Base-by-base conservation (phyloP, 2,797 vertebrate genomes). In the Aselliscus stoliczkanus region DNA sequence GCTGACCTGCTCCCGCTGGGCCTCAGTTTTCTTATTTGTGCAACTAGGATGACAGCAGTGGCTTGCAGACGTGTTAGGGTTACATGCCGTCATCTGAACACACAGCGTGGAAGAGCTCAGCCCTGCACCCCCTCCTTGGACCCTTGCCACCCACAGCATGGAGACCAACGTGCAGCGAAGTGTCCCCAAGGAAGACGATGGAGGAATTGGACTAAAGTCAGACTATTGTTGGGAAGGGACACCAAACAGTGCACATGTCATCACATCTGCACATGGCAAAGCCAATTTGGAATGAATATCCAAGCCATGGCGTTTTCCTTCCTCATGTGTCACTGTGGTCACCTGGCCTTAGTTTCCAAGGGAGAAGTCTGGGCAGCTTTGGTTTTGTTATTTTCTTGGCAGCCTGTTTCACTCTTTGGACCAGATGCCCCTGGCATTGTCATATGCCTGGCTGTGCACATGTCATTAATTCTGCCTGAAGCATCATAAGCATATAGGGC, bases 121-220 rank as follows among this genome's bases (percentile, higher is more conserved):
- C 54, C 4, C 4, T 2, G 7, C 4, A 50, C 47, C 14, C 2
- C 10, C 47, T 21, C 8, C 27, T 27, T 14, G 15, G 47, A 2
- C 14, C 47, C 47, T 14, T 14, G 47, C 13, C 47, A 50, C 47
- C 47, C 47, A 50, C 47, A 50, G 47, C 47, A 2, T 2, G 31
- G 52, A 64, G 21, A 52, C 62, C 17, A 10, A 8, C 0, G 0
- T 2, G 4, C 29, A 60, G 14, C 2, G 12, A 56, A 9, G 17
- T 17, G 44, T 76, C 67, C 23, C 27, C 0, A 0, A n/a, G 64
- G 18, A 52, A 29, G 44, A 52, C 5, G 2, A 7, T 6, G 10
- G 4, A 25, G 37, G 27, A 52, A 4, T 44, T 34, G 12, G 29
- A 18, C 29, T 25, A 15, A n/a, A 31, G 56, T 75, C 37, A 34